These are phyloP conservation scores for Chelon labrosus DNA, from an alignment of 2,797 vertebrate genomes.

Conservation along the genomic window DNA sequence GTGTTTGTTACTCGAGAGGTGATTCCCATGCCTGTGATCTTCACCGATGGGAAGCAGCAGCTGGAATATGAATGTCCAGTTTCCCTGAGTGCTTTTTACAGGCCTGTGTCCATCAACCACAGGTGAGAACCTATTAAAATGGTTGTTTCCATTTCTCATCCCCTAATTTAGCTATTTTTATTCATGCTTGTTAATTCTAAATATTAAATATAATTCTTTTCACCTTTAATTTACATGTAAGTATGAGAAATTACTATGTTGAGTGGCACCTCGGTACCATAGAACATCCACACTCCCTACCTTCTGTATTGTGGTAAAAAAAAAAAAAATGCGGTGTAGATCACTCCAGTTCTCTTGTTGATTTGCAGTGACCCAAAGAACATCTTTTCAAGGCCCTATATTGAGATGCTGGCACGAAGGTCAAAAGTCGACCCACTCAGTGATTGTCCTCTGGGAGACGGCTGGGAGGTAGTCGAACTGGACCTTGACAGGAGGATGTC, in stretches of 20 bases:
- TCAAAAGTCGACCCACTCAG: constrained; percentile 80
- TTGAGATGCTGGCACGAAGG: constrained; percentile 78
- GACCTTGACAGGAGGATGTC: constrained; percentile 79
- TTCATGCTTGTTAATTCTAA: background rate
- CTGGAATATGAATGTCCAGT: constrained; percentile 80
- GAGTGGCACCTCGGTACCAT: background rate
- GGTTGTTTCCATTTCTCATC: background rate
- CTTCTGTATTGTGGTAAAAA: background rate
- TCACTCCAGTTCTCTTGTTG: constrained; percentile 1
- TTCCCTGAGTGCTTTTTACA: constrained; percentile 79
- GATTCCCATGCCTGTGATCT: constrained; percentile 76
- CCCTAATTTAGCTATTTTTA: background rate
- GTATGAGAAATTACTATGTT: too few species aligned
- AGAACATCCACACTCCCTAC: background rate
- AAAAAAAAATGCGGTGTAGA: background rate
- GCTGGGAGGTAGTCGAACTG: constrained; percentile 76
- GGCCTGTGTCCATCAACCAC: constrained; percentile 77
- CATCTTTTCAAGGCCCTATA: constrained; percentile 76
- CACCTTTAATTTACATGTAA: background rate
- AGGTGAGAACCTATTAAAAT: constrained; percentile 66
- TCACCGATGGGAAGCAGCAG: constrained; percentile 74
- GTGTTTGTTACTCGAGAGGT: constrained; percentile 69
- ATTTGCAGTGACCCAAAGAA: constrained; percentile 79
- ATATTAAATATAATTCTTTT: background rate
- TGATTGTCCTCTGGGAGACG: constrained; percentile 61